Percentiles rank a stretch among this genome's conserved stretches.
Evolutionary conservation across 2,888 invertebrate genomes (phyloP).

Genomic region (Melinaea menophilus): DNA sequence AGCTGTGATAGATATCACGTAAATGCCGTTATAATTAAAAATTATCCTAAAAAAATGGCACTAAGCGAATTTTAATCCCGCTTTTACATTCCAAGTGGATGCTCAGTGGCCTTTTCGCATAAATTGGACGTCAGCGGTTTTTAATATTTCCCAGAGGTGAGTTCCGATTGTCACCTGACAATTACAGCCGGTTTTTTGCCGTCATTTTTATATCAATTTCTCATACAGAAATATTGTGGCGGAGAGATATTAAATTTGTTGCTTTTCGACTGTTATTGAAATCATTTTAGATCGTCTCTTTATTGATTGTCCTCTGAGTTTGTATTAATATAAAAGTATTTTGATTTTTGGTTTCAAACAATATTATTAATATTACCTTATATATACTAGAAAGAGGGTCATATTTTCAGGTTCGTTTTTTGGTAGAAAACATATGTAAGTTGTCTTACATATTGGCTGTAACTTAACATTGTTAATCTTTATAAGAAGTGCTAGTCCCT

Average conservation of each 20-base stretch:
- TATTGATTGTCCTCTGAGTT: not conserved
- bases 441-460: no score
- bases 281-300: not conserved
- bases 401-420: no score
- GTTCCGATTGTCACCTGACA: conserved; percentile 32
- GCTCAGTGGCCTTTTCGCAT: conserved; percentile 38
- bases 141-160: conserved; percentile 46
- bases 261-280: not conserved
- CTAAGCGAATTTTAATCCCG: conserved; percentile 29
- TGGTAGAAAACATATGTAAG: no score
- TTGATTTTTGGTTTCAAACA: not conserved
- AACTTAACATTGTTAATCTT: no score
- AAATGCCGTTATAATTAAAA: conserved; percentile 5
- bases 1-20: not conserved
- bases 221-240: conserved; percentile 16
- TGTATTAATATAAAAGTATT: not conserved
- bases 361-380: not conserved
- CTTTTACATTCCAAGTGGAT: conserved; percentile 30
- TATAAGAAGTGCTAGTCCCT: no score
- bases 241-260: conserved; percentile 1
- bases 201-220: conserved; percentile 22
- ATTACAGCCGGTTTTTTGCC: conserved; percentile 46
- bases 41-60: conserved; percentile 15
- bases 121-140: conserved; percentile 49
- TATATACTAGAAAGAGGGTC: no score